A percentile compares a stretch with the other conserved stretches of the same genome.
phyloP scores from a whole-genome alignment of 2,797 vertebrate genomes.

The Falco peregrinus region DNA sequence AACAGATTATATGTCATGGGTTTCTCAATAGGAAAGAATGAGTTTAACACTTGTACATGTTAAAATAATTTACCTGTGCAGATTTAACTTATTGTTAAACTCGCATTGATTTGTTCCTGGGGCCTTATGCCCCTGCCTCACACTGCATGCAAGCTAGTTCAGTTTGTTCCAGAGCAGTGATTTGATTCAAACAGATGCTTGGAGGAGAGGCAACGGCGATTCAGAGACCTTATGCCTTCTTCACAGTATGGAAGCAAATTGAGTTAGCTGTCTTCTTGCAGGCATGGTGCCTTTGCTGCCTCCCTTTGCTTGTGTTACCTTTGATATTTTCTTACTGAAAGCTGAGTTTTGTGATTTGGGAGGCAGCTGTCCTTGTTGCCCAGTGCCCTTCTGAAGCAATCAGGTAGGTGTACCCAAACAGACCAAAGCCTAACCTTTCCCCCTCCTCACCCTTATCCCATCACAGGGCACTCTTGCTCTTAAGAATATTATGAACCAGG shows the following conservation, averaged over 20 bases:
- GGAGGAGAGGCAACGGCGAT: background rate
- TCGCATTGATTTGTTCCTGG: background rate
- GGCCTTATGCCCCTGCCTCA: background rate
- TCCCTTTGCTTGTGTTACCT: background rate
- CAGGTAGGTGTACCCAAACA: background rate
- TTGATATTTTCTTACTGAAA: background rate
- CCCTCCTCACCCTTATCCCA: too few species aligned
- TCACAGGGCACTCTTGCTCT: background rate
- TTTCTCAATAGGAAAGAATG: background rate
- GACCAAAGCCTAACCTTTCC: background rate
- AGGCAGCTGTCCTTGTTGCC: background rate
- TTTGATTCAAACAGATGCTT: background rate
- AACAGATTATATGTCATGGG: background rate
- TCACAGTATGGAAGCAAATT: background rate
- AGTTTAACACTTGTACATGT: background rate
- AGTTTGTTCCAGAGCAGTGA: background rate
- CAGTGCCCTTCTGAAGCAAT: background rate
- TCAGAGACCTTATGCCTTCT: background rate
- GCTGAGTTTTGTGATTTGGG: background rate
- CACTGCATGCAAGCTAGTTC: background rate
- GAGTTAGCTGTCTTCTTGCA: background rate
- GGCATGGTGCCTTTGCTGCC: background rate
- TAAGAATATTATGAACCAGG: background rate
- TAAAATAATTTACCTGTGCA: background rate
- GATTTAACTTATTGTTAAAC: background rate